A percentile compares a stretch with the other conserved stretches of the same genome.
Evolutionary conservation across 2,113 vertebrate species (phyloP).

Genomic region (Narcine bancroftii): DNA sequence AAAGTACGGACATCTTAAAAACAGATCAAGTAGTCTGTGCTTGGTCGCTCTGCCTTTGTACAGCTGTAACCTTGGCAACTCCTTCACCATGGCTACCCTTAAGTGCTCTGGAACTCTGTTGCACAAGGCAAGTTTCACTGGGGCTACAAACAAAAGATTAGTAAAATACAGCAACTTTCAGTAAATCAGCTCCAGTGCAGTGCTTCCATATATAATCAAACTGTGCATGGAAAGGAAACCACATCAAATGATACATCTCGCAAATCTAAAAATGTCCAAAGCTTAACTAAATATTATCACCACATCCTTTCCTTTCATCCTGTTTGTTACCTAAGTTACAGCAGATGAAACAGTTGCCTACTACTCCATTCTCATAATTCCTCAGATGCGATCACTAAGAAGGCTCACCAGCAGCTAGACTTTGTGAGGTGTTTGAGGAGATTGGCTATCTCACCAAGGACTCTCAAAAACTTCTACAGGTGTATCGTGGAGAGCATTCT

Average conservation of each 20-base stretch:
- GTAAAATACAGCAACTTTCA: background rate
- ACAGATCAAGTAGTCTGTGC: conserved; percentile 3
- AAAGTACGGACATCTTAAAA: conserved; percentile 15
- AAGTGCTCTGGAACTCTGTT: conserved; percentile 2
- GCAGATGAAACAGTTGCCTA: background rate
- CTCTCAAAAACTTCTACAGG: no score
- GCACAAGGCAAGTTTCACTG: background rate
- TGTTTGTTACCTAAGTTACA: background rate
- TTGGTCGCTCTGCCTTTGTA: background rate
- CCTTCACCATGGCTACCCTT: conserved; percentile 24
- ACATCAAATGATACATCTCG: background rate
- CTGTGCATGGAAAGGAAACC: background rate
- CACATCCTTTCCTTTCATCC: no score
- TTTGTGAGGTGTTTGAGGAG: no score
- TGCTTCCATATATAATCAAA: background rate
- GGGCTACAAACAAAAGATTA: background rate
- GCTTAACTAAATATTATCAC: background rate
- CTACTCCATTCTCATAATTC: no score
- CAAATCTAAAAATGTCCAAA: background rate
- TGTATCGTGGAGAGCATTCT: no score
- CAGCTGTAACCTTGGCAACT: conserved; percentile 23
- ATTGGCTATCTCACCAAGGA: no score
- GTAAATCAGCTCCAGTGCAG: background rate
- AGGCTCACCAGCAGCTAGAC: no score
- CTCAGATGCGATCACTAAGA: no score